Conservation (phyloP, 2,888 invertebrate genomes). For the Erebia palarica region DNA sequence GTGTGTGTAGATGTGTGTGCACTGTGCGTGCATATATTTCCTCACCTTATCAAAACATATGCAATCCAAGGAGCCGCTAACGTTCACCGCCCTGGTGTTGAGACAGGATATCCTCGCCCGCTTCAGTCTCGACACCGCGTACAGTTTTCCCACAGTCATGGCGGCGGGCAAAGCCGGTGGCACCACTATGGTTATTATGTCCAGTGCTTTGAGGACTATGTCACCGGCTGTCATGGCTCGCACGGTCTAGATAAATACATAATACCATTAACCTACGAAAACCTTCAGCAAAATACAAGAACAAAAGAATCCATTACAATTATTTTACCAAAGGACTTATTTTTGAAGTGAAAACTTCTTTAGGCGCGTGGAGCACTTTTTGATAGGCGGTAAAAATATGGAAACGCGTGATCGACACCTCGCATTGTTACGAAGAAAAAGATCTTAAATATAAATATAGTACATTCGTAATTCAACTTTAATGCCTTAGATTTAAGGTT, state of each 20-base stretch:
- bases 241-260: slow-evolving; percentile 72
- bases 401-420: neutral
- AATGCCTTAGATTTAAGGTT: too few species aligned
- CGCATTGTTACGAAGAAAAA: too few species aligned
- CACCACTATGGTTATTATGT: slow-evolving; percentile 97
- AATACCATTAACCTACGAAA: neutral
- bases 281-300: too few species aligned
- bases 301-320: too few species aligned
- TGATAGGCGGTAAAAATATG: too few species aligned
- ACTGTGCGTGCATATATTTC: too few species aligned
- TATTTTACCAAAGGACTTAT: too few species aligned
- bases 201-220: slow-evolving; percentile 90
- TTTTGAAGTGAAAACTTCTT: too few species aligned
- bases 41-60: slow-evolving; percentile 95
- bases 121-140: slow-evolving; percentile 93
- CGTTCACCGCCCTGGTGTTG: slow-evolving; percentile 95
- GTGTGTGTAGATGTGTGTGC: too few species aligned
- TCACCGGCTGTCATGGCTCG: slow-evolving; percentile 83
- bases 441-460: too few species aligned
- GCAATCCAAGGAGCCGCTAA: slow-evolving; percentile 94
- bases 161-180: slow-evolving; percentile 98
- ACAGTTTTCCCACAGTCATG: slow-evolving; percentile 96
- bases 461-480: too few species aligned
- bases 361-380: too few species aligned
- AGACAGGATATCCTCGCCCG: slow-evolving; percentile 93